Conservation (phyloP, 2,888 invertebrate species). For the Macrophya alboannulata region DNA sequence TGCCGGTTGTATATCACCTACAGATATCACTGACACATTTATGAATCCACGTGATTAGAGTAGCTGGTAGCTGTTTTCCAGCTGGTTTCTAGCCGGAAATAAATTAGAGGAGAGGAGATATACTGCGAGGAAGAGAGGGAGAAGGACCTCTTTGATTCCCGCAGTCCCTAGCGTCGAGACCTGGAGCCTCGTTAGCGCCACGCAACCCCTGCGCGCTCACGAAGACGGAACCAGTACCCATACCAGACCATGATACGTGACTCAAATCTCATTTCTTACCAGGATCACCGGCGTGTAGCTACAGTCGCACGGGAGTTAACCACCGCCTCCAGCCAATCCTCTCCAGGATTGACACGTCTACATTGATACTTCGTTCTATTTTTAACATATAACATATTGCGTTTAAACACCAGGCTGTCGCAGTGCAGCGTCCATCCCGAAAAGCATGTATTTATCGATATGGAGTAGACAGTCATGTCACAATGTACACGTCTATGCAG, state of each 20-base stretch:
- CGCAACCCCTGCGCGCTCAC: slow-evolving; percentile 64
- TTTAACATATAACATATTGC: neutral
- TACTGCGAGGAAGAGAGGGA: slow-evolving; percentile 24
- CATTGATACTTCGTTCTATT: neutral
- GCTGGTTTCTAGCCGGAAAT: neutral
- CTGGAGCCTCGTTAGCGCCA: slow-evolving; percentile 70
- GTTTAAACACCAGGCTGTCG: neutral
- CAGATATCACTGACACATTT: slow-evolving; percentile 58
- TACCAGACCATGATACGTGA: slow-evolving; percentile 70
- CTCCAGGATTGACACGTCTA: slow-evolving; percentile 31
- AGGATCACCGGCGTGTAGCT: neutral
- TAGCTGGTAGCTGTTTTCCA: neutral
- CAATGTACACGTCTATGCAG: neutral
- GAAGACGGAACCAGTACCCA: slow-evolving; percentile 66
- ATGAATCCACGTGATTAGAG: slow-evolving; percentile 56
- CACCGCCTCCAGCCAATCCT: slow-evolving; percentile 2
- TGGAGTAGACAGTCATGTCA: neutral
- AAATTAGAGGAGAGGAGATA: slow-evolving; percentile 20
- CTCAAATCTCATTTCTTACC: slow-evolving; percentile 74
- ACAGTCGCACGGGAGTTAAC: slow-evolving; percentile 25
- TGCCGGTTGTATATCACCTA: slow-evolving; percentile 53
- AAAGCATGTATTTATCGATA: neutral
- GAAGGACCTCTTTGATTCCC: slow-evolving; percentile 65
- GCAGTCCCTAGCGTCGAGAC: slow-evolving; percentile 48
- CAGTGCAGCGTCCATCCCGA: neutral